phyloP scores from a whole-genome alignment of 1,140 invertebrate genomes.

The Heliconius hermathena region DNA sequence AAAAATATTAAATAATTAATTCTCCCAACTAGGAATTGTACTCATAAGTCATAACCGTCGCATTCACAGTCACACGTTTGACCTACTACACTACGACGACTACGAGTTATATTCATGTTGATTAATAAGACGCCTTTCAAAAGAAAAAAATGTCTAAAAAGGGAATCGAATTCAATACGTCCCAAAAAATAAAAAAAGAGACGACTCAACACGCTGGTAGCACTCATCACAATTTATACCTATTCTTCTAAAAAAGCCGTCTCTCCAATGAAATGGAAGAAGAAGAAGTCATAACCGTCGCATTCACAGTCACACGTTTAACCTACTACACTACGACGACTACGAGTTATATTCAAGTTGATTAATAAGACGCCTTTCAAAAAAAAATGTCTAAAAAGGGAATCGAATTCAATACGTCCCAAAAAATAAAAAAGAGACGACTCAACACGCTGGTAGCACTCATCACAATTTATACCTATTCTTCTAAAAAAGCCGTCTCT shows the following conservation, averaged over 20 bases:
- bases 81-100: too few relatives aligned
- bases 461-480: constrained; percentile 8
- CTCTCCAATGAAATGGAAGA: constrained; percentile 11
- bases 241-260: constrained; percentile 13
- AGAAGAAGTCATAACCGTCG: too few relatives aligned
- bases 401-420: not conserved
- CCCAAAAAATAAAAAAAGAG: not conserved
- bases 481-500: constrained; percentile 13
- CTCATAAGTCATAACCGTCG: too few relatives aligned
- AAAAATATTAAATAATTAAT: too few relatives aligned
- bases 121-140: too few relatives aligned
- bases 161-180: not conserved
- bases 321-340: too few relatives aligned
- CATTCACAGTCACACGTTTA: too few relatives aligned
- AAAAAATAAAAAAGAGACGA: not conserved
- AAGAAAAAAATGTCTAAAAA: not conserved
- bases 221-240: constrained; percentile 1
- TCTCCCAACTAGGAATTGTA: too few relatives aligned
- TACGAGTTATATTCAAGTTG: too few relatives aligned
- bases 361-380: too few relatives aligned
- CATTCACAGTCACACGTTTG: too few relatives aligned
- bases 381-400: not conserved
- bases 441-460: not conserved
- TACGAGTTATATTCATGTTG: too few relatives aligned
- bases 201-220: not conserved